Conservation (phyloP, 2,797 vertebrate genomes). For the Halcyon chelicuti region DNA sequence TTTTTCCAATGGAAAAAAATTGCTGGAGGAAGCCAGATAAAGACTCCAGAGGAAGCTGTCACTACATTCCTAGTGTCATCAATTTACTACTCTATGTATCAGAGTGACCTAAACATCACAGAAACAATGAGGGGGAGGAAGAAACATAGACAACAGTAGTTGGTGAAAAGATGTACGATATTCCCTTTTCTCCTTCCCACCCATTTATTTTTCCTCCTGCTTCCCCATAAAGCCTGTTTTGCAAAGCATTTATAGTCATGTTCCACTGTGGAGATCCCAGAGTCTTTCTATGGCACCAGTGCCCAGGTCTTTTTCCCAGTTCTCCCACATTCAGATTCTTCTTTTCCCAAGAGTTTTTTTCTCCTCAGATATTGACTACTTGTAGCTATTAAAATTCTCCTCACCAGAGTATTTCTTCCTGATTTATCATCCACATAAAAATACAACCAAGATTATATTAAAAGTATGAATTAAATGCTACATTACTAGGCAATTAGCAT, state of each 20-base stretch:
- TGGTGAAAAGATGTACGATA: not conserved
- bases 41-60: not conserved
- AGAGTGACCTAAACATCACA: not conserved
- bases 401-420: not conserved
- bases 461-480: not conserved
- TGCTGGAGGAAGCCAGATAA: not conserved
- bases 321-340: not conserved
- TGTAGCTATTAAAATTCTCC: not conserved
- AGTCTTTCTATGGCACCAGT: not conserved
- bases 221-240: not conserved
- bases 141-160: not conserved
- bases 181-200: not conserved
- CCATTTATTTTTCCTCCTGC: not conserved
- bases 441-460: not conserved
- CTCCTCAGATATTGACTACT: not conserved
- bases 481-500: not conserved
- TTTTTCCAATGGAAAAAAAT: not conserved
- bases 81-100: not conserved
- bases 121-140: not conserved
- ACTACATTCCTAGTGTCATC: not conserved
- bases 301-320: not conserved
- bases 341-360: not conserved
- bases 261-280: not conserved
- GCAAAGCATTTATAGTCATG: not conserved
- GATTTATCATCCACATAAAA: slow-evolving; percentile 27